Base-by-base conservation (phyloP, 2,888 invertebrate species). In the Trissoscelio sp. region DNA sequence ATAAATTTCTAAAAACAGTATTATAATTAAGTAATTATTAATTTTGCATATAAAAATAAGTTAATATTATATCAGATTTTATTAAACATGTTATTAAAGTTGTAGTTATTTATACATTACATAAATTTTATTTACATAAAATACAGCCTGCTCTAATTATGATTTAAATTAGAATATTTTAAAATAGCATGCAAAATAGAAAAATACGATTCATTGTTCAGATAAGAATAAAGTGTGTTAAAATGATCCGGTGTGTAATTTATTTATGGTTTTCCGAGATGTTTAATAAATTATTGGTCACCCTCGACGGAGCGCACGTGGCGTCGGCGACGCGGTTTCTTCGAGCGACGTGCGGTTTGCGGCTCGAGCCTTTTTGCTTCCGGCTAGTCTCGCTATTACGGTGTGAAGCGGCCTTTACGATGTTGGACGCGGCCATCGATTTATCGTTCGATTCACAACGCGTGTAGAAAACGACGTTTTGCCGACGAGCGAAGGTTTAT, bases 361-460 rank as follows among this genome's bases (percentile, higher is more conserved):
- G 69, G 77, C 14, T 48, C 66, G 37, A 75, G 46, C 46, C 57
- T 55, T 66, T 66, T 75, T 75, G 66, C 74, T 57, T 58, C 24
- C 58, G 48, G 24, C 39, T 22, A 20, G 62, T 37, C 16, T 48
- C 31, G 46, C 34, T 39, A 24, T 51, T 31, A 20, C 42, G 28
- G 60, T 74, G 75, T 66, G 62, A 69, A 74, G 57, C 46, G 44
- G 42, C 53, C 55, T 67, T 74, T 80, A 73, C 60, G 72, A 62
- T 28, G 46, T 20, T 16, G 24, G 42, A 44, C 24, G 34, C 31
- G 46, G 14, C 67, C 69, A 79, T 83, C 83, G 83, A 81, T 83
- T 72, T 64, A 75, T 75, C 72, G 72, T 75, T 79, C 79, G 83
- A 81, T 81, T 79, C 46, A 39, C 44, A 44, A 34, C 55, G 72